A percentile compares a stretch with the other conserved stretches of the same genome.
Conservation (phyloP, 2,888 invertebrate genomes). For the Drosophila phalerata region DNA sequence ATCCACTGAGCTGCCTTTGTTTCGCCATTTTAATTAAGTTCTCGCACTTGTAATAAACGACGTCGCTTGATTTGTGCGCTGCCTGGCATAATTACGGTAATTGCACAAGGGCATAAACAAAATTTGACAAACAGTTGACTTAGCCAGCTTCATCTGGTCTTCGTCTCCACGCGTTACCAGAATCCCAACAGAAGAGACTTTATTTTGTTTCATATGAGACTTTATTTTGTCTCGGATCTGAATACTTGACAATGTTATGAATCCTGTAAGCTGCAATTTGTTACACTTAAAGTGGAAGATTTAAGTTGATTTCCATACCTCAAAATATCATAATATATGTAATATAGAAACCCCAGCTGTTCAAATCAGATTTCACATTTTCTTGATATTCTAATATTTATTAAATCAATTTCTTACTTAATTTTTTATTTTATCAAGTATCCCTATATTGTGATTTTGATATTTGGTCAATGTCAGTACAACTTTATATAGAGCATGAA, state of each 20-base stretch:
- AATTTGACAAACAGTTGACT: constrained; percentile 67
- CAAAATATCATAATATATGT: too few relatives aligned
- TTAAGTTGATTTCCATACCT: neutral
- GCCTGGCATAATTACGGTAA: constrained; percentile 75
- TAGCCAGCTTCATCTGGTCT: constrained; percentile 5
- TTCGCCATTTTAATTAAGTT: constrained; percentile 78
- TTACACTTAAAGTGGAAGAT: neutral
- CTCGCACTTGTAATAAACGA: constrained; percentile 82
- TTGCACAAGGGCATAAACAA: constrained; percentile 60
- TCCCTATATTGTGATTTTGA: too few relatives aligned
- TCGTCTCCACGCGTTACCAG: neutral
- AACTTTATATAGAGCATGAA: too few relatives aligned
- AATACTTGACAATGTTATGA: neutral
- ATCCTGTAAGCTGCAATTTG: too few relatives aligned
- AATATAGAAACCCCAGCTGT: neutral
- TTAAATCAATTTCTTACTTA: too few relatives aligned
- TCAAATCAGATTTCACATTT: neutral
- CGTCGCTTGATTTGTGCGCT: constrained; percentile 71
- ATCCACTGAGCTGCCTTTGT: constrained; percentile 57
- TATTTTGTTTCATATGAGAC: neutral
- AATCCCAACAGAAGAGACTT: neutral
- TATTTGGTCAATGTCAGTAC: too few relatives aligned
- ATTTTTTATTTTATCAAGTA: neutral
- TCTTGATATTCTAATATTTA: neutral
- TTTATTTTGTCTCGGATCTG: neutral